Evolutionary conservation across 2,888 invertebrate genomes (phyloP).

Genomic region (Dendrolimus houi): DNA sequence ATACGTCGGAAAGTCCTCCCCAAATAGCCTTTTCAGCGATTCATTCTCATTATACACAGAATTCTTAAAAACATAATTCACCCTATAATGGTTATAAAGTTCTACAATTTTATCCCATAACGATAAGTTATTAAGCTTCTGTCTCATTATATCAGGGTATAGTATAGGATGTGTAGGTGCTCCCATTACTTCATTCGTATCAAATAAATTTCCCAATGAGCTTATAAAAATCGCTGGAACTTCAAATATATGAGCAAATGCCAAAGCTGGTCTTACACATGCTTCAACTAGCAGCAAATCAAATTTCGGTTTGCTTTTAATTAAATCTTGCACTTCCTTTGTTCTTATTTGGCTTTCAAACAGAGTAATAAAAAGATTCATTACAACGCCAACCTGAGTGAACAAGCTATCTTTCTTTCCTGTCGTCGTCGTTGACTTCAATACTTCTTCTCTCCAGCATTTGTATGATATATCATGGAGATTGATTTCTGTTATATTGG

Average conservation of each 20-base stretch:
- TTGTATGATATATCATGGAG: constrained; percentile 31
- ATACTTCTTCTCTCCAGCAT: constrained; percentile 10
- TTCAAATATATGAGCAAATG: constrained; percentile 15
- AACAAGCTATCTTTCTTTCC: constrained; percentile 5
- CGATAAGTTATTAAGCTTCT: constrained; percentile 20
- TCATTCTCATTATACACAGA: constrained; percentile 8
- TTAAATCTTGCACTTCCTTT: constrained; percentile 18
- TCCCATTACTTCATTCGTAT: constrained; percentile 21
- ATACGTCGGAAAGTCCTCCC: constrained; percentile 16
- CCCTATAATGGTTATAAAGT: constrained; percentile 14
- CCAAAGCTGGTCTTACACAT: constrained; percentile 12
- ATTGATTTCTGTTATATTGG: constrained; percentile 45
- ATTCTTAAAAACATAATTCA: constrained; percentile 1
- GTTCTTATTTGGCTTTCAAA: constrained; percentile 6
- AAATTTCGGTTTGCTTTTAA: constrained; percentile 18
- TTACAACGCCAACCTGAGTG: background rate
- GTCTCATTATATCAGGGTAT: constrained; percentile 17
- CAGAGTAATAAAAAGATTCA: constrained; percentile 1
- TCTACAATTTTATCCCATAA: constrained; percentile 28
- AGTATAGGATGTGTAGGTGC: constrained; percentile 27
- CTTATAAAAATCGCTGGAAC: constrained; percentile 32
- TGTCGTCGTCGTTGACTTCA: background rate
- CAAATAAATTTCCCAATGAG: constrained; percentile 22
- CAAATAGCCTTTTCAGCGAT: constrained; percentile 17
- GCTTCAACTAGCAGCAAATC: constrained; percentile 29